Percentiles rank a stretch among this genome's conserved stretches.
Evolutionary conservation across 2,113 vertebrate species (phyloP).

Genomic region (Myotis lucifugus): DNA sequence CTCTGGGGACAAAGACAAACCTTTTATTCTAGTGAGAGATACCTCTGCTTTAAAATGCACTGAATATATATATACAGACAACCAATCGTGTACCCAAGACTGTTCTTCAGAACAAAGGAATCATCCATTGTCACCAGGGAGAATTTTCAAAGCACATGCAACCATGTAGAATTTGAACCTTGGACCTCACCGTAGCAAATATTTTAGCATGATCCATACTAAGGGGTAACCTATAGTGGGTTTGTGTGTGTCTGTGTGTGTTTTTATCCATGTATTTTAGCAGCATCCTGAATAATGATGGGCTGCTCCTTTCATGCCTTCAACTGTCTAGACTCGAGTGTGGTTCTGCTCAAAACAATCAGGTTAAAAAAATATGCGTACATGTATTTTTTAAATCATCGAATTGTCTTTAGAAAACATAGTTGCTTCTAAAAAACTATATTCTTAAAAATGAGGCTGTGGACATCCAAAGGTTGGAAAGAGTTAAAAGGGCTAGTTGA

Average conservation of each 20-base stretch:
- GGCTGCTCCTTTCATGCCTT: not conserved
- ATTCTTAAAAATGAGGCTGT: not conserved
- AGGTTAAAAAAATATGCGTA: not conserved
- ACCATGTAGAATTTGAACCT: not conserved
- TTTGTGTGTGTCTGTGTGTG: no score
- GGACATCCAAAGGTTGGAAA: not conserved
- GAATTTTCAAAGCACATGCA: not conserved
- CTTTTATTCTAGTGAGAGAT: not conserved
- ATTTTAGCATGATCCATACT: not conserved
- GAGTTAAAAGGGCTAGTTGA: not conserved
- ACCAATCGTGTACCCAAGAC: not conserved
- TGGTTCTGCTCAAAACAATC: not conserved
- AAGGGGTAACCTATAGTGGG: not conserved
- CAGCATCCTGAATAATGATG: not conserved
- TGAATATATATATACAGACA: not conserved
- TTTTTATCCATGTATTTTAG: not conserved
- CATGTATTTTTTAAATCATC: not conserved
- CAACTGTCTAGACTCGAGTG: not conserved
- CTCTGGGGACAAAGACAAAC: not conserved
- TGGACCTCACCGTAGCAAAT: not conserved
- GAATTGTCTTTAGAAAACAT: not conserved
- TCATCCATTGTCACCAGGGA: not conserved
- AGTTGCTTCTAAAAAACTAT: not conserved
- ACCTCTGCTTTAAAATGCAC: not conserved
- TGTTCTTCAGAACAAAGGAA: not conserved